These are phyloP conservation scores for Zhuqinia jingwanae DNA, from an alignment of 2,888 invertebrate genomes.

Conservation along the genomic window DNA sequence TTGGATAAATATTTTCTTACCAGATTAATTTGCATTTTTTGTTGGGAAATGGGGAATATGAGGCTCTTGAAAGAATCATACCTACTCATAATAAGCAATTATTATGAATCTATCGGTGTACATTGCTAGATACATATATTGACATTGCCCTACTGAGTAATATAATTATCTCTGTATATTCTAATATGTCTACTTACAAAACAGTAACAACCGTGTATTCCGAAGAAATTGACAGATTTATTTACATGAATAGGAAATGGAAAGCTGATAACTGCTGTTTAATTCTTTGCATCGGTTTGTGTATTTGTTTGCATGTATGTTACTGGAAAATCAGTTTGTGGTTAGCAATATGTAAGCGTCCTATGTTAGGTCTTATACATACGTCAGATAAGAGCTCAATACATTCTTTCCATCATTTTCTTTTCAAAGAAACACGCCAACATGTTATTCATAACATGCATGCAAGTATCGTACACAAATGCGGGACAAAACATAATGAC, in stretches of 20 bases:
- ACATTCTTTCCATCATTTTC: not conserved
- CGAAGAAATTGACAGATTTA: not conserved
- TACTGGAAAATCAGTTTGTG: slow-evolving; percentile 13
- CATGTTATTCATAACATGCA: too few species aligned
- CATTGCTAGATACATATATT: too few species aligned
- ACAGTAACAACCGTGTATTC: not conserved
- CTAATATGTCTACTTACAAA: not conserved
- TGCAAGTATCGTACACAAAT: too few species aligned
- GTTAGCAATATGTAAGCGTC: too few species aligned
- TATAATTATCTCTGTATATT: not conserved
- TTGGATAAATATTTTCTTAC: too few species aligned
- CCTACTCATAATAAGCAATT: too few species aligned
- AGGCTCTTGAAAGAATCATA: too few species aligned
- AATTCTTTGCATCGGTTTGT: not conserved
- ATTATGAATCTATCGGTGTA: not conserved
- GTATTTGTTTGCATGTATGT: slow-evolving; percentile 12
- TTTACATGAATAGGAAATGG: not conserved
- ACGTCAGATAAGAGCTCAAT: not conserved
- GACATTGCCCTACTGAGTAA: too few species aligned
- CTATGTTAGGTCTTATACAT: not conserved
- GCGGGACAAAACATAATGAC: too few species aligned
- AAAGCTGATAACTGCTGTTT: not conserved
- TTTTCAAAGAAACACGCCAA: not conserved
- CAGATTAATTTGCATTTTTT: too few species aligned
- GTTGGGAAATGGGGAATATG: too few species aligned